Evolutionary conservation across 2,888 invertebrate genomes (phyloP).

Genomic region (Automeris io): DNA sequence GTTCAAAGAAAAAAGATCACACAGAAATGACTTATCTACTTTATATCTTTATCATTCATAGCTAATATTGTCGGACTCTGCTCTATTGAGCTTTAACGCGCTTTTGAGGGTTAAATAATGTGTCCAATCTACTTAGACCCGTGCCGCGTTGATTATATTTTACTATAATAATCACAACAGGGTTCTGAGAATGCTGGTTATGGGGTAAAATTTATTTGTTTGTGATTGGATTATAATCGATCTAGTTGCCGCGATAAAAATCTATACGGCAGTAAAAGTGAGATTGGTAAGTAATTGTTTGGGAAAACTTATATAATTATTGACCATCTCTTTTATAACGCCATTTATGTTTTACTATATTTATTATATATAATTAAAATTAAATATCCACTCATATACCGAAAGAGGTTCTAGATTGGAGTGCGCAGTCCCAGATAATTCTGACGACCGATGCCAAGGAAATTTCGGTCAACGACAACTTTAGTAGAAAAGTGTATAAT

Average conservation of each 20-base stretch:
- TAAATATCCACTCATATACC: too few species aligned
- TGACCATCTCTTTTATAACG: too few species aligned
- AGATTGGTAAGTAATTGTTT: slow-evolving; percentile 37
- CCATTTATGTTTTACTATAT: too few species aligned
- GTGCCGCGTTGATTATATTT: neutral
- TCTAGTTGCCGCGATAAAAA: slow-evolving; percentile 45
- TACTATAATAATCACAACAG: slow-evolving; percentile 3
- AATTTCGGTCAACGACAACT: too few species aligned
- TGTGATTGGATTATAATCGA: slow-evolving; percentile 67
- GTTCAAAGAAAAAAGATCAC: too few species aligned
- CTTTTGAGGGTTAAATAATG: slow-evolving; percentile 65
- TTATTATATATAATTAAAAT: too few species aligned
- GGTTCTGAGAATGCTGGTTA: slow-evolving; percentile 29
- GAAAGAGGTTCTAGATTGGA: too few species aligned
- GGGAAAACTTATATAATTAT: slow-evolving; percentile 11
- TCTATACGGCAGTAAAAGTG: slow-evolving; percentile 29
- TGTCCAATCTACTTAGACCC: slow-evolving; percentile 40
- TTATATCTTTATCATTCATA: neutral
- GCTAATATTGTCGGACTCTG: slow-evolving; percentile 35
- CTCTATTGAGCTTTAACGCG: slow-evolving; percentile 66
- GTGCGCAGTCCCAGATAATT: too few species aligned
- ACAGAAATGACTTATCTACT: neutral
- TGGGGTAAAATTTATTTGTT: slow-evolving; percentile 56
- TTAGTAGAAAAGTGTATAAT: too few species aligned
- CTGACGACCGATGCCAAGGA: too few species aligned